phyloP scores from a whole-genome alignment of 1,140 invertebrate genomes.

The Glomeris maerens region DNA sequence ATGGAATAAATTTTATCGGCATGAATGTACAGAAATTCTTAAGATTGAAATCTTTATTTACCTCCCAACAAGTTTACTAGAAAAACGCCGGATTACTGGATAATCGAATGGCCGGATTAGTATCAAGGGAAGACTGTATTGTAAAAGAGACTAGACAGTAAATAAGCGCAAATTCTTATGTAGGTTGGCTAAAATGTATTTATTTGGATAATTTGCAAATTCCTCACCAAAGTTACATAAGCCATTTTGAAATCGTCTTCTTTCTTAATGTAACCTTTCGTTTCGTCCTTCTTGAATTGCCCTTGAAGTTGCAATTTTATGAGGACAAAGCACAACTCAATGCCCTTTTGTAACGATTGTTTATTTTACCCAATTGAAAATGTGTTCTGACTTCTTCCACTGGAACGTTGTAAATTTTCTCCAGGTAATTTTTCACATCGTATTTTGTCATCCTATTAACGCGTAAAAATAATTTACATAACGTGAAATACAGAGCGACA shows the following conservation, averaged over 20 bases:
- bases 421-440: constrained; percentile 82
- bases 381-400: constrained; percentile 47
- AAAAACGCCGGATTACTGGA: no score
- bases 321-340: neutral
- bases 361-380: constrained; percentile 12
- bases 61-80: no score
- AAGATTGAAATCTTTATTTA: no score
- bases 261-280: constrained; percentile 50
- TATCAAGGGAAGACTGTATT: no score
- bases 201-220: neutral
- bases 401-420: constrained; percentile 81
- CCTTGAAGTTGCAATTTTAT: constrained; percentile 18
- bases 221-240: constrained; percentile 61
- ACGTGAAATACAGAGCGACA: neutral
- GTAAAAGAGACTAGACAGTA: no score
- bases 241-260: constrained; percentile 72
- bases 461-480: constrained; percentile 16
- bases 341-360: neutral
- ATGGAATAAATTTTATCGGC: no score
- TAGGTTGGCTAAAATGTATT: no score
- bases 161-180: no score
- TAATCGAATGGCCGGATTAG: no score
- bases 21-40: no score
- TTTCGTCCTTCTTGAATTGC: constrained; percentile 23
- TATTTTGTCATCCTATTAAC: constrained; percentile 59